phyloP scores from a whole-genome alignment of 2,888 invertebrate genomes.

The Eupithecia inturbata region DNA sequence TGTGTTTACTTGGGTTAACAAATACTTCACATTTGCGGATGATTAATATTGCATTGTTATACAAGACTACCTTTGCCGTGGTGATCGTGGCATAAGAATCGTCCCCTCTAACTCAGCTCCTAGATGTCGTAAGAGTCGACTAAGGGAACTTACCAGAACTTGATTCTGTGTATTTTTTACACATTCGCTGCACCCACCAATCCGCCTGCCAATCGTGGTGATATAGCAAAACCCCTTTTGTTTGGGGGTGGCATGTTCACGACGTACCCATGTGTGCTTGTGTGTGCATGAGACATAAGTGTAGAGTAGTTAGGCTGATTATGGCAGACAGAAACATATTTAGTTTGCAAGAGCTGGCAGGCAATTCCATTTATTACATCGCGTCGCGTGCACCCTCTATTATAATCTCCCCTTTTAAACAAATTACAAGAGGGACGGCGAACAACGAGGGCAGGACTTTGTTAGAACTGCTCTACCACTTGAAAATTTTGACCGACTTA shows the following conservation, averaged over 20 bases:
- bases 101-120: too few relatives aligned
- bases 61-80: too few relatives aligned
- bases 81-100: too few relatives aligned
- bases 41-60: too few relatives aligned
- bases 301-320: background rate
- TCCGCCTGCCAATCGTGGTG: too few relatives aligned
- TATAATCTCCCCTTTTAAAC: constrained; percentile 52
- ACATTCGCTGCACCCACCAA: too few relatives aligned
- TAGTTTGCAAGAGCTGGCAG: constrained; percentile 40
- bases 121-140: too few relatives aligned
- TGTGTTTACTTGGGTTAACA: background rate
- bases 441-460: constrained; percentile 36
- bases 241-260: background rate
- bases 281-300: background rate
- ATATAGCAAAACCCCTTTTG: background rate
- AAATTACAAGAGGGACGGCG: constrained; percentile 52
- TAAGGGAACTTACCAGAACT: too few relatives aligned
- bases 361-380: constrained; percentile 49
- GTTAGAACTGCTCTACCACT: constrained; percentile 22
- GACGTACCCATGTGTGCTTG: too few relatives aligned
- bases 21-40: too few relatives aligned
- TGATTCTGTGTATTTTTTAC: too few relatives aligned
- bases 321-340: background rate
- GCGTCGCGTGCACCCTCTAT: constrained; percentile 45
- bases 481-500: constrained; percentile 14